Evolutionary conservation across 2,888 invertebrate genomes (phyloP), one percentile per base, ranked within the genome.

Genomic region (Leptinotarsa juncta): DNA sequence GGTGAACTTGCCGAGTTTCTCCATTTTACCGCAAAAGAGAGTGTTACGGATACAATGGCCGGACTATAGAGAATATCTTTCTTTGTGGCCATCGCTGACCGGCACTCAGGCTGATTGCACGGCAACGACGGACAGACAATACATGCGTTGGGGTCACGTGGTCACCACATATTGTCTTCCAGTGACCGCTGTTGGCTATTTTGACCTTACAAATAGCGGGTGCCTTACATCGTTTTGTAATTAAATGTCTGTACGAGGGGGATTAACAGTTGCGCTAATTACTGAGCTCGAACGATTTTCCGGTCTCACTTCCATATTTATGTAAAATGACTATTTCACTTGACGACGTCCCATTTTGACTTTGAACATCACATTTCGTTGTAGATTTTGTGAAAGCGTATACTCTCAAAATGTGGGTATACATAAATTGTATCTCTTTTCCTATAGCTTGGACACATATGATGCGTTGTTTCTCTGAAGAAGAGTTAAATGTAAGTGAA

Each of bases 41-140:
- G 62, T 69, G 72, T 66, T 72, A 67, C 67, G 68, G 75, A 67
- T 66, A 70, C 74, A 76, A 75, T 72, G 68, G 72, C 73, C 62
- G n/a, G 51, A 69, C 50, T 51, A 65, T 53, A 60, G 65, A 62
- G 78, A 78, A 77, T 73, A 78, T 76, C 75, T 80, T 77, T 77
- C 80, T 80, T 80, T 81, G 80, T 78, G 81, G 81, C 75, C 75
- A 79, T 78, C 80, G 71, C 81, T 51, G 16, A n/a, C 51, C 51
- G 51, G 81, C 85, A 84, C 85, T 84, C 83, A 83, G 81, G 80
- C 79, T 84, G 83, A 84, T 83, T 85, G 81, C 82, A 82, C 81
- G 78, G 83, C 79, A 81, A 79, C 78, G 77, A 76, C 74, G 65
- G 75, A 80, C 74, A 60, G 75, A 80, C 81, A 83, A 83, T 83